Conservation (phyloP, 2,888 invertebrate genomes). For the Cheilosia soror region DNA sequence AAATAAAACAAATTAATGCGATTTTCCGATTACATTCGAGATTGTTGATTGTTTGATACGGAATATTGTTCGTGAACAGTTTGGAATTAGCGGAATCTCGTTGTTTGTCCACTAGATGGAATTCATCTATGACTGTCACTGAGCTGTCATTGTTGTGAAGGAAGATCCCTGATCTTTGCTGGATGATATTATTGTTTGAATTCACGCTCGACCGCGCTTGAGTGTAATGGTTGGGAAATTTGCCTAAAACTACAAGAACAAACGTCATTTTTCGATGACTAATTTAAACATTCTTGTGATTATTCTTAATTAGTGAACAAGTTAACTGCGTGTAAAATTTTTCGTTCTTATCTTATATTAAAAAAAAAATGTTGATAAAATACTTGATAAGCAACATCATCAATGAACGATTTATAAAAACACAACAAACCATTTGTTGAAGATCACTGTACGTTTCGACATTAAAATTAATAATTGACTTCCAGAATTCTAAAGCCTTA, state of each 20-base stretch:
- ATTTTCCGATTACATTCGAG: conserved; percentile 26
- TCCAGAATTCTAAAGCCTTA: conserved; percentile 24
- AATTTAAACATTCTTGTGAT: conserved; percentile 31
- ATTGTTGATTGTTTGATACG: conserved; percentile 5
- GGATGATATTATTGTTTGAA: conserved; percentile 38
- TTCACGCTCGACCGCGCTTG: conserved; percentile 57
- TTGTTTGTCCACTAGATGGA: background rate
- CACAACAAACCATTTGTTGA: conserved; percentile 15
- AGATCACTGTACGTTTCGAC: conserved; percentile 13
- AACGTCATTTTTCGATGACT: conserved; percentile 18
- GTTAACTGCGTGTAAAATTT: background rate
- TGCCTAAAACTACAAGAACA: conserved; percentile 30
- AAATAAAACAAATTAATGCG: conserved; percentile 13
- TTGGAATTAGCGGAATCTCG: background rate
- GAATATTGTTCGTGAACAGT: conserved; percentile 8
- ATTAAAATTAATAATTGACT: background rate
- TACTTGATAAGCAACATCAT: conserved; percentile 19
- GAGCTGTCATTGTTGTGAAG: conserved; percentile 26
- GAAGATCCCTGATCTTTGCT: conserved; percentile 28
- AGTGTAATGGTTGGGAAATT: conserved; percentile 54
- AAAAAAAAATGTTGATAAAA: conserved; percentile 38
- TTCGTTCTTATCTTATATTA: conserved; percentile 51
- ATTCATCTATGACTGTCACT: conserved; percentile 8
- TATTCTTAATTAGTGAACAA: conserved; percentile 12
- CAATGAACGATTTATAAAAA: conserved; percentile 6